Conservation (phyloP, 2,888 invertebrate genomes). For the Ophion obscuratus region DNA sequence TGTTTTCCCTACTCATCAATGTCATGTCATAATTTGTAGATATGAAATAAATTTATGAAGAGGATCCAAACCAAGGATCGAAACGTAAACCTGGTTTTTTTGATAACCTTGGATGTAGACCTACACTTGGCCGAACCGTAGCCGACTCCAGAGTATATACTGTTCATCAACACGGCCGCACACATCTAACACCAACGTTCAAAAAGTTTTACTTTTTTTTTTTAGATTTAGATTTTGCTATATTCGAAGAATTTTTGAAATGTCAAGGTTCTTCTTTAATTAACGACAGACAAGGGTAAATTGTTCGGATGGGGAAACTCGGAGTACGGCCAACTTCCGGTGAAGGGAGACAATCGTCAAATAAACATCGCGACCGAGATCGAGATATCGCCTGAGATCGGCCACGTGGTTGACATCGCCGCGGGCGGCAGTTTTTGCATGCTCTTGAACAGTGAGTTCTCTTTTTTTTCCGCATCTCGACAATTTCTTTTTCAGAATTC, state of each 20-base stretch:
- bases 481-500: background rate
- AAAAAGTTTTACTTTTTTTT: too few relatives aligned
- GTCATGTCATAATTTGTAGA: too few relatives aligned
- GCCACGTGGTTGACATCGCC: constrained; percentile 92
- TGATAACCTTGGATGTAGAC: too few relatives aligned
- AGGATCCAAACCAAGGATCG: too few relatives aligned
- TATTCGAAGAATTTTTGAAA: background rate
- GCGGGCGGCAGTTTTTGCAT: constrained; percentile 95
- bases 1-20: too few relatives aligned
- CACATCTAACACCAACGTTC: too few relatives aligned
- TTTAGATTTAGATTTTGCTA: too few relatives aligned
- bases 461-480: background rate
- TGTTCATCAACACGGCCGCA: too few relatives aligned
- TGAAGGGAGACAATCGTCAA: constrained; percentile 87
- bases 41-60: too few relatives aligned
- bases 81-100: too few relatives aligned
- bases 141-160: too few relatives aligned
- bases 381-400: constrained; percentile 87
- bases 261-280: constrained; percentile 45
- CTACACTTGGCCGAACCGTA: too few relatives aligned
- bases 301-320: constrained; percentile 99
- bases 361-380: constrained; percentile 89
- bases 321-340: constrained; percentile 94
- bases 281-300: constrained; percentile 90
- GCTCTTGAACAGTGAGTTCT: constrained; percentile 89